Evolutionary conservation across 2,797 vertebrate species (phyloP), one percentile per base, ranked within the genome.

Genomic region (Alcedo quadribrachys): DNA sequence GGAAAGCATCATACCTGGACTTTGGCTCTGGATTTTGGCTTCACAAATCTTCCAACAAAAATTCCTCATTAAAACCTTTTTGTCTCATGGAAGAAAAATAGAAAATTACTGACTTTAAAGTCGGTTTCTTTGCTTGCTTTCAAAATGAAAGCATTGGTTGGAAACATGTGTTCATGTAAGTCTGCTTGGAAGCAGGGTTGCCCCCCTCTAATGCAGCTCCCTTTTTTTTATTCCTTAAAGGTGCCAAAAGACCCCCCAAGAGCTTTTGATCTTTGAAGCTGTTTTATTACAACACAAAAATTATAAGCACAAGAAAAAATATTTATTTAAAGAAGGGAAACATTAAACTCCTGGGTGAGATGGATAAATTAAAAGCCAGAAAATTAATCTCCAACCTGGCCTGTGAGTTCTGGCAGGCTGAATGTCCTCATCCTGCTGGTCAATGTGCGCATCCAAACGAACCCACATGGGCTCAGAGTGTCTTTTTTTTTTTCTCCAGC

Each of bases 241-340:
- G 94, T 94, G 78, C 78, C 12, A 4, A 95, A 89, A 85, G 93
- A 93, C 86, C 90, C 78, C 92, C 93, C 89, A 89, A 75, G 93
- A 94, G 92, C 93, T 92, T 95, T 94, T 96, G 92, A 95, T 95
- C 90, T 95, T 73, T 82, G 93, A 89, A 90, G 53, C 65, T 80
- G 75, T 82, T 94, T 94, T 90, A 92, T 87, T 92, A 43, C 84
- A 71, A 74, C 68, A 67, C 57, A 68, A 82, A 94, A 94, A 90
- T 89, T 93, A 78, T 82, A 94, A 90, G 71, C 68, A 40, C 5
- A 22, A 89, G 95, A 12, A 77, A 81, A 88, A 84, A 82, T 75
- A 92, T 85, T 95, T 95, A 85, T 89, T 80, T 90, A 62, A 91
- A 90, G 73, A 57, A 3, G 7, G 65, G n/a, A 43, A 94, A 58